A percentile compares a stretch with the other conserved stretches of the same genome.
phyloP scores from a whole-genome alignment of 2,888 invertebrate genomes.

The Synergus japonicus region DNA sequence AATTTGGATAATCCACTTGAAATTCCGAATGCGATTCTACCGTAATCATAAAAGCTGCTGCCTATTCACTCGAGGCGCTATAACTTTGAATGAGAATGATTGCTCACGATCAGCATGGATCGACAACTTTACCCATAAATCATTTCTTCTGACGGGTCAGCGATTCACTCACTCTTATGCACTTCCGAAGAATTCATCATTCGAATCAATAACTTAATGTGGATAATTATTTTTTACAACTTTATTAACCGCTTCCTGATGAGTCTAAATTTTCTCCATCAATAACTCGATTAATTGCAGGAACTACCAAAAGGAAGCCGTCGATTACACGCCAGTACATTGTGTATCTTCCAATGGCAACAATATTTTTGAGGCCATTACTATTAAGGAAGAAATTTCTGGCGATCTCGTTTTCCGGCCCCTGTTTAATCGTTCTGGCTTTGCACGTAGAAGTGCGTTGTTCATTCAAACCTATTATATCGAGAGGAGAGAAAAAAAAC shows the following conservation, averaged over 20 bases:
- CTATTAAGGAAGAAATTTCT: slow-evolving; percentile 46
- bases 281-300: background rate
- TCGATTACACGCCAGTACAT: background rate
- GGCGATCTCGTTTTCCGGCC: background rate
- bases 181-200: background rate
- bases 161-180: background rate
- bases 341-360: slow-evolving; percentile 17
- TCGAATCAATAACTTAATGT: background rate
- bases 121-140: background rate
- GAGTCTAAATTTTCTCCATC: background rate
- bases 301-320: background rate
- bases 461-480: slow-evolving; percentile 36
- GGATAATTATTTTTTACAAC: background rate
- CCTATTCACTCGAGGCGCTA: background rate
- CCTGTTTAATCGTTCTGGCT: background rate
- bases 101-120: background rate
- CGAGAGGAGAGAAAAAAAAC: background rate
- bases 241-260: background rate
- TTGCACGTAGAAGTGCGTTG: background rate
- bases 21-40: background rate
- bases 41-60: background rate
- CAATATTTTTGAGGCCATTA: slow-evolving; percentile 48
- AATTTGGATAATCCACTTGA: background rate
- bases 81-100: background rate
- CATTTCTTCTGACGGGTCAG: background rate